phyloP scores from a whole-genome alignment of 2,888 invertebrate genomes.

The Coremacera marginata region DNA sequence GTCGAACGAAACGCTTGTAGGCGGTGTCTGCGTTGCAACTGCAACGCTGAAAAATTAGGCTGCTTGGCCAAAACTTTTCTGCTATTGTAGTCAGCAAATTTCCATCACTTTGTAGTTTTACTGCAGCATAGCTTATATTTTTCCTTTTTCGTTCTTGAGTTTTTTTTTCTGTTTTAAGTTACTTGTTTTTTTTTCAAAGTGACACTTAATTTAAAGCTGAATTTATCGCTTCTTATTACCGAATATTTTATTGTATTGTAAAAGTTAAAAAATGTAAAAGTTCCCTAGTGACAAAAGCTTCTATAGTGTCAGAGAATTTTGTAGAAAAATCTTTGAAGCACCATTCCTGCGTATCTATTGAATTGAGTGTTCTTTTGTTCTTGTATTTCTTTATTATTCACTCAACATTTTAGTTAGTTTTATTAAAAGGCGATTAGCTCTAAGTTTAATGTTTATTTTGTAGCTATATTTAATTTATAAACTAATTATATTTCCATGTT shows the following conservation, averaged over 20 bases:
- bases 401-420: not conserved
- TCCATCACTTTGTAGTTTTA: not conserved
- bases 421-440: not conserved
- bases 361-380: constrained; percentile 15
- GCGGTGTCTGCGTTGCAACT: constrained; percentile 4
- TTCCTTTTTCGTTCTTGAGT: no score
- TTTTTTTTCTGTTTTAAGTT: not conserved
- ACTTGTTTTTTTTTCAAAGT: not conserved
- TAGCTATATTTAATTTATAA: constrained; percentile 2
- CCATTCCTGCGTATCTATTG: constrained; percentile 17
- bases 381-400: not conserved
- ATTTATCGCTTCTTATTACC: not conserved
- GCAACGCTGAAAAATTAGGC: not conserved
- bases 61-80: constrained; percentile 3
- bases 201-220: not conserved
- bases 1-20: not conserved
- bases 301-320: not conserved
- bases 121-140: not conserved
- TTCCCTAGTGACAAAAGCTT: not conserved
- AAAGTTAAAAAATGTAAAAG: constrained; percentile 16
- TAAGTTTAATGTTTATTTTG: not conserved
- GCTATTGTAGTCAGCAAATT: not conserved
- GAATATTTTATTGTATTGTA: not conserved
- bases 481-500: not conserved
- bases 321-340: constrained; percentile 10